phyloP scores from a whole-genome alignment of 2,888 invertebrate genomes.

The Nomada fabriciana region DNA sequence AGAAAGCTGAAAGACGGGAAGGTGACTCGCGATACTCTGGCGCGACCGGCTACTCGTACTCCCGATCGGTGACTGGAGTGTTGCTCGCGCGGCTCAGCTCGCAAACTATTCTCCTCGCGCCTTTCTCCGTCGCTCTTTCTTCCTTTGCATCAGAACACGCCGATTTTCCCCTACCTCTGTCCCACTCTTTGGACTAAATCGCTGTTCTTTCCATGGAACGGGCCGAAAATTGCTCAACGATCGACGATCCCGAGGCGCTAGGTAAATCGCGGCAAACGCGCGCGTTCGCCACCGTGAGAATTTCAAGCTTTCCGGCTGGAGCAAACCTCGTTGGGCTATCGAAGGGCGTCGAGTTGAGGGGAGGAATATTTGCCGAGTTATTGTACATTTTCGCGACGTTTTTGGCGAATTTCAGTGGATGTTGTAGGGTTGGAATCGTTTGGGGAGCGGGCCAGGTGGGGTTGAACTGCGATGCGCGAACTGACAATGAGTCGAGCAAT shows the following conservation, averaged over 20 bases:
- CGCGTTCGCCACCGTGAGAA: conserved; percentile 7
- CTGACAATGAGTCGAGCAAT: too few species aligned
- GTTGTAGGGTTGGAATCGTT: too few species aligned
- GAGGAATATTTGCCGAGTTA: too few species aligned
- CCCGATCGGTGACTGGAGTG: conserved; percentile 82
- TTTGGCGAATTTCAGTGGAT: too few species aligned
- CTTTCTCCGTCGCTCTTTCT: conserved; percentile 52
- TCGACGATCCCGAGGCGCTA: conserved; percentile 17
- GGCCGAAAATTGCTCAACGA: conserved; percentile 46
- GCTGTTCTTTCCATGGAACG: neutral
- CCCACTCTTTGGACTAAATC: neutral
- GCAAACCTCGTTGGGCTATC: neutral
- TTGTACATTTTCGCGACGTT: too few species aligned
- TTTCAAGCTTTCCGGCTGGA: neutral
- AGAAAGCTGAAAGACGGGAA: neutral
- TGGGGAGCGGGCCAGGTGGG: too few species aligned
- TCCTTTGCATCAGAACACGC: conserved; percentile 19
- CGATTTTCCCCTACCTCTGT: conserved; percentile 13
- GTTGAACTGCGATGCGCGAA: too few species aligned
- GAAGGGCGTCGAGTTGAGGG: neutral
- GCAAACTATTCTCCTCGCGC: conserved; percentile 51
- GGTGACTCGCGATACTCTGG: neutral
- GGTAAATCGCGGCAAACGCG: conserved; percentile 20
- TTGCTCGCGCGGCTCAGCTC: conserved; percentile 72
- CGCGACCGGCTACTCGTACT: conserved; percentile 69